Evolutionary conservation across 2,797 vertebrate genomes (phyloP), one percentile per base, ranked within the genome.

Genomic region (Tenualosa thibaudeaui): DNA sequence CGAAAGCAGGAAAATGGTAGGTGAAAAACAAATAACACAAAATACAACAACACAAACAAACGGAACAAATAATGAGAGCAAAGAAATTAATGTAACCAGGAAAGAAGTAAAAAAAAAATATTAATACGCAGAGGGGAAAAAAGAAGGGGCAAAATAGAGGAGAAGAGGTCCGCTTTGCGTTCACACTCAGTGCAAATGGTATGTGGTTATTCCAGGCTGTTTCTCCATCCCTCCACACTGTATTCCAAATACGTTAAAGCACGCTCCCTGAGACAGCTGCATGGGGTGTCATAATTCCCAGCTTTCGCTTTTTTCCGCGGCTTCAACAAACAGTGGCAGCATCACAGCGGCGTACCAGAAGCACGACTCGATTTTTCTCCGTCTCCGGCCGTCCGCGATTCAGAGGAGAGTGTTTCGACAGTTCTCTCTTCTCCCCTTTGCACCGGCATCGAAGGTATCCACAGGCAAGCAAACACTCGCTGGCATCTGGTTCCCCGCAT

Each of bases 401-500:
- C 82, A 81, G 86, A 83, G 31, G 87, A 82, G 51, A 84, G 6
- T 85, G 56, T 81, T 83, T 86, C 68, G n/a, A 58, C 86, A 84
- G 84, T 84, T 90, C 87, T 84, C 90, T 75, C 31, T 31, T 65
- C 6, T 15, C 85, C 85, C 88, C 87, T 86, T 86, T 92, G 92
- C 93, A 86, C 91, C 91, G 93, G 91, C 89, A 93, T 93, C 91
- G 89, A 90, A 91, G 90, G 91, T 86, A 92, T 94, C 94, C 92
- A 92, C 92, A 92, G 92, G 92, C 93, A 91, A 91, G 88, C 90
- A 90, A 93, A 94, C 93, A 83, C 93, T 89, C 91, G 94, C 93
- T 90, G 93, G 93, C 90, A 94, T 95, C 93, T 93, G 92, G 90
- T 92, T 94, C 89, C 92, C 93, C 93, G 94, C 94, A 94, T 93